These are phyloP conservation scores for Telenomus remus DNA, from an alignment of 1,140 invertebrate genomes.

Conservation along the genomic window DNA sequence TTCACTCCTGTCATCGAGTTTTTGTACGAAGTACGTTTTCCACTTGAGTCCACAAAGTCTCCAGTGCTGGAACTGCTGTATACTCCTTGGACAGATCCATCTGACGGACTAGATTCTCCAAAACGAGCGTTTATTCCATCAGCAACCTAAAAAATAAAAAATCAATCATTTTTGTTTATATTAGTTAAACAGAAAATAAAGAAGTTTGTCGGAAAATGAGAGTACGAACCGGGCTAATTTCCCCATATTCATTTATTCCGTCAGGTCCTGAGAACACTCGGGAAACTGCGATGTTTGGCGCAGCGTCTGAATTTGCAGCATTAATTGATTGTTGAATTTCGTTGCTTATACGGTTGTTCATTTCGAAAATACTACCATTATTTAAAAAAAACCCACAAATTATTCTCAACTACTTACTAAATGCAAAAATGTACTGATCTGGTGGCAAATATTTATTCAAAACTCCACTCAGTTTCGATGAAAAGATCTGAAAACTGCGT, in stretches of 20 bases:
- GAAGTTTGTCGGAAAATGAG: not conserved
- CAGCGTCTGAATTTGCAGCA: constrained; percentile 53
- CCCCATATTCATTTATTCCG: constrained; percentile 39
- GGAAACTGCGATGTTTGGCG: constrained; percentile 42
- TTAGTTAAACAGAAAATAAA: not conserved
- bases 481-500: constrained; percentile 49
- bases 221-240: constrained; percentile 36
- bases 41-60: constrained; percentile 77
- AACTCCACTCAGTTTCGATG: constrained; percentile 40
- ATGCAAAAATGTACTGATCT: constrained; percentile 41
- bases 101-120: constrained; percentile 61
- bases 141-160: constrained; percentile 68
- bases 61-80: constrained; percentile 80
- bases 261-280: constrained; percentile 35
- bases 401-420: constrained; percentile 47
- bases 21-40: constrained; percentile 76
- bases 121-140: constrained; percentile 79
- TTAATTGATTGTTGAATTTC: constrained; percentile 55
- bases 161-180: constrained; percentile 1
- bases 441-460: constrained; percentile 48
- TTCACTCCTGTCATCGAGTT: constrained; percentile 81
- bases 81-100: constrained; percentile 76
- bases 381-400: constrained; percentile 17
- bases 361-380: constrained; percentile 50
- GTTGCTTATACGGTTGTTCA: constrained; percentile 53